Base-by-base conservation (phyloP, 2,888 invertebrate species). In the Himalopsyche anomala region DNA sequence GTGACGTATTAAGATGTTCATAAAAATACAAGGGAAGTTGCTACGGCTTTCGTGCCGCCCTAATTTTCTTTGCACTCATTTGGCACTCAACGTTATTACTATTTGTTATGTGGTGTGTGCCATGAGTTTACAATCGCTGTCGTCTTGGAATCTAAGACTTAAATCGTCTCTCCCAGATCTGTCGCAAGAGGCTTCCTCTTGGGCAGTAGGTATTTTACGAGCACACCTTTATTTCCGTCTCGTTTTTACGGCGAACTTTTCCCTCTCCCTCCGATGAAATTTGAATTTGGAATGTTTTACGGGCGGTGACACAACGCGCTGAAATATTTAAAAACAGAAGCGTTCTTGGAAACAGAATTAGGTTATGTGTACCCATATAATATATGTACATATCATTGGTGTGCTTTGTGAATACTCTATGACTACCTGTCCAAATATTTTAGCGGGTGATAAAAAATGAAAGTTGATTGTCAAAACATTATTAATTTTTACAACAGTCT, bases 281-380 rank as follows among this genome's bases (percentile, higher is more conserved):
- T 62, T 62, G 62, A 62, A 62, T 62, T 62, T 28, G 62, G 62
- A 62, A 62, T 62, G 62, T 28, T 62, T 19, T 62, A 19, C 62
- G 9, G 28, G 62, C 62, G 11, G 62, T 62, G 62, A 62, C 62
- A 62, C 62, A 62, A 11, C 62, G 62, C 62, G 62, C 62, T 62
- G 62, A 62, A 62, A 62, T 62, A 62, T 62, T 62, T 62, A 62
- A 62, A 62, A 62, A 62, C 62, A 62, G 28, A 62, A 62, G 62
- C 62, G 62, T 62, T 62, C 62, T 62, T 28, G 62, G 62, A 62
- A 62, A 19, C 62, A 28, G 62, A 62, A 62, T 62, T 62, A 62
- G 62, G 62, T 62, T 62, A 62, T 62, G 62, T 62, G 19, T 62
- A 62, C 15, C 51, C 51, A 51, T 15, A 51, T 51, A 51, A 51